Base-by-base conservation (phyloP, 2,113 vertebrate genomes). In the Gallinago media region DNA sequence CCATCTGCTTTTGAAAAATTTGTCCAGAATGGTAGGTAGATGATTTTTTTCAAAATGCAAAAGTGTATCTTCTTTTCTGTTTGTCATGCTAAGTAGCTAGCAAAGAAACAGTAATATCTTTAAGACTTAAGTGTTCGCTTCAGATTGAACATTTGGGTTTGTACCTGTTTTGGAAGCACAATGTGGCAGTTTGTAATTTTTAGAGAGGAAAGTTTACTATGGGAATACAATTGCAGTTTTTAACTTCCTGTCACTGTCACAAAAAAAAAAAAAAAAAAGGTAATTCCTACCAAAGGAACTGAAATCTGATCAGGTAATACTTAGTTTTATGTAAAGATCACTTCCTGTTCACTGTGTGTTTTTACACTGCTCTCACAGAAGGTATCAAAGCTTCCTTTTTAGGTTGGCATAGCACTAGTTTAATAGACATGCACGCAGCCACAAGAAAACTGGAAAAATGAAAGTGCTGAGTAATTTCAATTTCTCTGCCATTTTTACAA, bases 341-440 rank as follows among this genome's bases (percentile, higher is more conserved):
- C 12, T 71, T 91, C 13, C 52, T 85, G 6, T 14, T 78, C 47
- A 10, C 59, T 44, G 9, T 32, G 10, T 67, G 31, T 15, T 71
- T 88, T 65, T 59, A n/a, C 19, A 27, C 32, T 49, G 38, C 34
- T 94, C 6, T 22, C 26, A 62, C 16, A 50, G 67, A 79, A 65
- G n/a, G 42, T 0, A 0, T 58, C 63, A 66, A 73, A 58, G 29
- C 26, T 87, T 55, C 29, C 65, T 42, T 15, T 15, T 62, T 67
- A 17, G 46, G 16, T 83, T 78, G 40, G 23, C 12, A 22, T 19
- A n/a, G 15, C 17, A 27, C 3, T 55, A 32, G 26, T 63, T 78
- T 75, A 36, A 84, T 18, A 71, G 7, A 4, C 2, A 1, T 5
- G 8, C 26, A 36, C 0, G 0, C 22, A 52, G 52, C 23, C 52